Evolutionary conservation across 2,888 invertebrate genomes (phyloP), one percentile per base, ranked within the genome.

Genomic region (Drosophila paranaensis): DNA sequence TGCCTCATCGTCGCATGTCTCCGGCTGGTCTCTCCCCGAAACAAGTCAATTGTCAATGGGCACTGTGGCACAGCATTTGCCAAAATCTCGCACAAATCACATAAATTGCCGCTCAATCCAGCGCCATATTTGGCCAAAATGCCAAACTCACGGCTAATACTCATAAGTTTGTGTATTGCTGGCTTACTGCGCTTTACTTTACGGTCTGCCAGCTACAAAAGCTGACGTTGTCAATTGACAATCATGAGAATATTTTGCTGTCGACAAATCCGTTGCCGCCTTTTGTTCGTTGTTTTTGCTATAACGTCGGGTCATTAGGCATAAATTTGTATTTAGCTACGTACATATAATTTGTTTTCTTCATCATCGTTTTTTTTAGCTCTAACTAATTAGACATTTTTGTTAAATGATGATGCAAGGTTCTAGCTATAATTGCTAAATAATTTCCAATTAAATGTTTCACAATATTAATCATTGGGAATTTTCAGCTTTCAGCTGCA

Each of bases 31-130:
- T 35, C 48, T 35, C 13, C 6, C 30, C 40, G 45, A 57, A 61
- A 75, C 73, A 65, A 73, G 73, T 72, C 74, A 73, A 73, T 73
- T 60, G 71, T 65, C 74, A 67, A 40, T 58, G 64, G 63, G 64
- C 66, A 53, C 58, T 58, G 60, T 58, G 60, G 78, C 82, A 68
- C 87, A 77, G 56, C 77, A 89, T 87, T 84, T 87, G 88, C 88
- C 89, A 83, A 84, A 84, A 84, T 84, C 84, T 74, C 63, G 62
- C 72, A 82, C 86, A 88, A 88, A 88, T 85, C 88, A 87, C 89
- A 89, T 89, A 89, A 89, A 84, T 87, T 63, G 87, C 79, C 79
- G 81, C 79, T 76, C 74, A 79, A 83, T 82, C 75, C 80, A 64
- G 48, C 65, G 62, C 86, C 88, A 75, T 86, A 89, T 89, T 88